phyloP scores from a whole-genome alignment of 1,140 invertebrate genomes.

The Drosophila burlai region DNA sequence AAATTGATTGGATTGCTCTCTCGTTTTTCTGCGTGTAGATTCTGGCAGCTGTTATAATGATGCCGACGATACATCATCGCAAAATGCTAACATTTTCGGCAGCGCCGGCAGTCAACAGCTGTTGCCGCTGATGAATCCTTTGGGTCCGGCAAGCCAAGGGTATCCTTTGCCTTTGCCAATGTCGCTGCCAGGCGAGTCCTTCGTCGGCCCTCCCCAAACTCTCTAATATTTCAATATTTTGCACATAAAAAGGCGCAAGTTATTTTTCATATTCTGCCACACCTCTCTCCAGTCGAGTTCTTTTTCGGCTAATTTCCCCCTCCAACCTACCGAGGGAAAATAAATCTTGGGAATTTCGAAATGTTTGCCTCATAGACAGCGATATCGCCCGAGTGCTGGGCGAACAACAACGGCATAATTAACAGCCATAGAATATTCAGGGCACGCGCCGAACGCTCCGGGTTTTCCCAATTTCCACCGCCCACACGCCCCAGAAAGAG shows the following conservation, averaged over 20 bases:
- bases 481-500: conserved; percentile 19
- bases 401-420: conserved; percentile 62
- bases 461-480: conserved; percentile 17
- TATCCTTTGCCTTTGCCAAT: conserved; percentile 42
- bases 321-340: conserved; percentile 22
- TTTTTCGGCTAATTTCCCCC: conserved; percentile 68
- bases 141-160: conserved; percentile 65
- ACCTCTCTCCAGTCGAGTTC: conserved; percentile 28
- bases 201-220: neutral
- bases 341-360: conserved; percentile 62
- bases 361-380: conserved; percentile 40
- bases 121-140: conserved; percentile 83
- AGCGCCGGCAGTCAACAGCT: conserved; percentile 72
- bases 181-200: conserved; percentile 2
- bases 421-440: conserved; percentile 80
- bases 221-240: conserved; percentile 81
- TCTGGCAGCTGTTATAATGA: conserved; percentile 80
- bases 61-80: conserved; percentile 82
- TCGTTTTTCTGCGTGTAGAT: conserved; percentile 16
- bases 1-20: neutral
- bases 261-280: conserved; percentile 72
- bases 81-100: conserved; percentile 82
- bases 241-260: conserved; percentile 79
- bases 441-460: conserved; percentile 59
- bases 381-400: conserved; percentile 30